phyloP scores from a whole-genome alignment of 2,888 invertebrate genomes.

The Drosophila hamatofila region DNA sequence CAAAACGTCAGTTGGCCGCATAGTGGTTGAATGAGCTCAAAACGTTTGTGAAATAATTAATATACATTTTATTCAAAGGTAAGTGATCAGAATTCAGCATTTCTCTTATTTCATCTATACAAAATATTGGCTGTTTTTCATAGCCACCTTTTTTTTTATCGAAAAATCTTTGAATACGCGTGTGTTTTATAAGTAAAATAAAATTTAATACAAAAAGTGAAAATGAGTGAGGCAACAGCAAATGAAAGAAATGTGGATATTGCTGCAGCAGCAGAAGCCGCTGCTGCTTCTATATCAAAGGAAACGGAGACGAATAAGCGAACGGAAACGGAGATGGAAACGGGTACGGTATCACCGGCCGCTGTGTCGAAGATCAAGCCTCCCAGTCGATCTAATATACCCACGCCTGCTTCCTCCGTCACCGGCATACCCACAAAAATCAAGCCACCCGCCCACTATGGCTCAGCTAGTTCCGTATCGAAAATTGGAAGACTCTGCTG shows the following conservation, averaged over 20 bases:
- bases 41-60: slow-evolving; percentile 18
- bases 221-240: slow-evolving; percentile 73
- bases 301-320: not conserved
- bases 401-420: slow-evolving; percentile 74
- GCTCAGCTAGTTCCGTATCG: slow-evolving; percentile 74
- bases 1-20: slow-evolving; percentile 58
- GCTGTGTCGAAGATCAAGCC: slow-evolving; percentile 23
- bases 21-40: slow-evolving; percentile 38
- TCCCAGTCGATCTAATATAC: slow-evolving; percentile 63
- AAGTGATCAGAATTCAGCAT: slow-evolving; percentile 47
- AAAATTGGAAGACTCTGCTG: slow-evolving; percentile 82
- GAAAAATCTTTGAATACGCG: slow-evolving; percentile 53
- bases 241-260: slow-evolving; percentile 37
- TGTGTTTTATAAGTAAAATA: slow-evolving; percentile 51
- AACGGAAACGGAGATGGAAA: slow-evolving; percentile 3
- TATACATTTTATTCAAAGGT: slow-evolving; percentile 39
- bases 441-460: slow-evolving; percentile 73
- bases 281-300: slow-evolving; percentile 4
- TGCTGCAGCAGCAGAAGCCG: slow-evolving; percentile 9
- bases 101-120: not conserved
- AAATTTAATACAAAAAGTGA: slow-evolving; percentile 47
- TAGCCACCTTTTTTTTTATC: slow-evolving; percentile 42
- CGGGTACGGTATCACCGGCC: slow-evolving; percentile 22
- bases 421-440: slow-evolving; percentile 72
- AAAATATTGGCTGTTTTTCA: slow-evolving; percentile 18